Percentiles rank a stretch among this genome's conserved stretches.
These are phyloP conservation scores for Notolepis coatsorum DNA, from an alignment of 2,797 vertebrate genomes.

Conservation along the genomic window DNA sequence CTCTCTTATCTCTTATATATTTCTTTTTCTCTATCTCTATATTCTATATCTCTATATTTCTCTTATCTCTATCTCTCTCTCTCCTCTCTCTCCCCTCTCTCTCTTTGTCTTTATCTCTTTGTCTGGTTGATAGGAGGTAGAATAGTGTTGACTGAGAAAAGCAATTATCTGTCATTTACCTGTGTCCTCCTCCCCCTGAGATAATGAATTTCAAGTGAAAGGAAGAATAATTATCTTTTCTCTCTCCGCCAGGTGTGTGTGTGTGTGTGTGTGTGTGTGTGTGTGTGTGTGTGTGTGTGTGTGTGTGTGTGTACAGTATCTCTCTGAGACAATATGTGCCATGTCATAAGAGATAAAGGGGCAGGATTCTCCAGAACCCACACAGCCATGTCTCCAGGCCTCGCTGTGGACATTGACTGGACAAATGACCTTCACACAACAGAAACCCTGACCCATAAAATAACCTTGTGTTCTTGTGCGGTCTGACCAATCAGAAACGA, in stretches of 20 bases:
- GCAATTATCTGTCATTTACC: slow-evolving; percentile 83
- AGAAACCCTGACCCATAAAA: too few species aligned
- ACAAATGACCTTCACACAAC: too few species aligned
- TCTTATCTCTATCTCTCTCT: background rate
- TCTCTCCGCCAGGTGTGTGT: slow-evolving; percentile 28
- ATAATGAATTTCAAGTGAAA: slow-evolving; percentile 80
- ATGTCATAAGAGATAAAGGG: too few species aligned
- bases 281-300: background rate
- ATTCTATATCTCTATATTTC: too few species aligned
- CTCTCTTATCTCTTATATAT: slow-evolving; percentile 59
- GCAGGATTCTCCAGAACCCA: too few species aligned
- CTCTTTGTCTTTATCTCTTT: background rate
- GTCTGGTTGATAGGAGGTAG: slow-evolving; percentile 60
- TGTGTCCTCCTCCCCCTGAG: slow-evolving; percentile 64
- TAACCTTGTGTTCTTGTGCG: too few species aligned
- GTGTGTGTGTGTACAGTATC: slow-evolving; percentile 1
- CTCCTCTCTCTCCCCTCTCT: background rate
- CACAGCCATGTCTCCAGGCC: too few species aligned
- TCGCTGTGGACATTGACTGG: too few species aligned
- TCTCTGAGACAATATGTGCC: too few species aligned
- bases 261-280: background rate
- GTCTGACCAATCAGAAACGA: too few species aligned
- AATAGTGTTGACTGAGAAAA: slow-evolving; percentile 78
- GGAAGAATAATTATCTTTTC: slow-evolving; percentile 80
- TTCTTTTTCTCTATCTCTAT: background rate